Evolutionary conservation across 2,797 vertebrate species (phyloP).

Genomic region (Coreius guichenoti): DNA sequence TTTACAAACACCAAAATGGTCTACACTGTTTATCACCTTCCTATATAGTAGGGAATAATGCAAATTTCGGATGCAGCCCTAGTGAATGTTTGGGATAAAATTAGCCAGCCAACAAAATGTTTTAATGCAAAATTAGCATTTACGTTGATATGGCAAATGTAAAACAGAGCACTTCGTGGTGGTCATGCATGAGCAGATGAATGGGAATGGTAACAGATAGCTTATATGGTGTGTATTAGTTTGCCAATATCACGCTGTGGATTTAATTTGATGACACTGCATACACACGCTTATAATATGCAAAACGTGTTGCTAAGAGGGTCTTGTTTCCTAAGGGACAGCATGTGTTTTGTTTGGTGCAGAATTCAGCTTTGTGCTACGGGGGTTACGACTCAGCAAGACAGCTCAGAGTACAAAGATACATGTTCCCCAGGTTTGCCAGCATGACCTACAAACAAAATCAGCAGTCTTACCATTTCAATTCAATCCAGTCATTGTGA

Average conservation of each 20-base stretch:
- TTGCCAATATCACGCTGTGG: conserved; percentile 8
- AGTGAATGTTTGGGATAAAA: neutral
- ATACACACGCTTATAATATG: neutral
- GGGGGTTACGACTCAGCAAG: conserved; percentile 19
- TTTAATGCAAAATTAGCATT: neutral
- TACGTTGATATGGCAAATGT: neutral
- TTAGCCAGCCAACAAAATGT: neutral
- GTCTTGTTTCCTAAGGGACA: conserved; percentile 4
- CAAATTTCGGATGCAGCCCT: neutral
- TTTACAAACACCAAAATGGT: neutral
- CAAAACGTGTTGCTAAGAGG: conserved; percentile 14
- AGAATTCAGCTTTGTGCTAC: conserved; percentile 10
- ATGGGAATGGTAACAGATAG: neutral
- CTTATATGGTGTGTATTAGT: neutral
- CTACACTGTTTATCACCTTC: neutral
- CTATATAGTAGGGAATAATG: neutral
- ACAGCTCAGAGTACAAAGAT: conserved; percentile 5
- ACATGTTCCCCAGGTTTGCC: conserved; percentile 7
- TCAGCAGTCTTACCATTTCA: conserved; percentile 18
- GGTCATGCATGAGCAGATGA: too few relatives aligned
- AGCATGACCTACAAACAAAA: conserved; percentile 27
- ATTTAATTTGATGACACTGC: conserved; percentile 13
- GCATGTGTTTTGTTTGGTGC: conserved; percentile 26
- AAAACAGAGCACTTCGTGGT: neutral
- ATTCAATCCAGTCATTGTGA: conserved; percentile 32